Evolutionary conservation across 2,797 vertebrate genomes (phyloP).

Genomic region (Champsocephalus esox): DNA sequence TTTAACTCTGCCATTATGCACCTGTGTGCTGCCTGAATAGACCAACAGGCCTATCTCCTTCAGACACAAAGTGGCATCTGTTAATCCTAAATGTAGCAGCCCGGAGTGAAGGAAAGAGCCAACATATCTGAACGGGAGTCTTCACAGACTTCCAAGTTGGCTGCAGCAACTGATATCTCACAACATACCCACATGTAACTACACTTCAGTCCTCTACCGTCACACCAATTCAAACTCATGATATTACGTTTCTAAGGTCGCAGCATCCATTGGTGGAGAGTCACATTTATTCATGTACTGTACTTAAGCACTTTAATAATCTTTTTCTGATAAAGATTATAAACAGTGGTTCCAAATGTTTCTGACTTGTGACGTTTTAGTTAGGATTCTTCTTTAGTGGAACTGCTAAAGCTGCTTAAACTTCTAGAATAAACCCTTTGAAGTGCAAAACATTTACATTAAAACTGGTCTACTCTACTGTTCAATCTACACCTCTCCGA

Average conservation of each 20-base stretch:
- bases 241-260: constrained; percentile 22
- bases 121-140: constrained; percentile 50
- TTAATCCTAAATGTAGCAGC: constrained; percentile 71
- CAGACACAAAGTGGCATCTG: constrained; percentile 72
- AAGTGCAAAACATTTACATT: neutral
- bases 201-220: constrained; percentile 39
- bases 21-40: constrained; percentile 71
- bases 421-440: neutral
- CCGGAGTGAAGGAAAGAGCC: constrained; percentile 34
- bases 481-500: neutral
- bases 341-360: neutral
- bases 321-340: neutral
- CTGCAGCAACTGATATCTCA: constrained; percentile 38
- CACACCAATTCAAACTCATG: constrained; percentile 42
- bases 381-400: neutral
- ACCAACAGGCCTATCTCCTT: constrained; percentile 68
- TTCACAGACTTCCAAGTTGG: constrained; percentile 44
- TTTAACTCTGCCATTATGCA: constrained; percentile 66
- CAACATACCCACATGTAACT: constrained; percentile 33
- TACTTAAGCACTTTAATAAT: neutral
- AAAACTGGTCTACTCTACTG: neutral
- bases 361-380: neutral
- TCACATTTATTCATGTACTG: constrained; percentile 1
- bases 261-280: neutral
- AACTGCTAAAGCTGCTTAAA: neutral